phyloP scores from a whole-genome alignment of 2,888 invertebrate genomes.

The Drosophila eohydei region DNA sequence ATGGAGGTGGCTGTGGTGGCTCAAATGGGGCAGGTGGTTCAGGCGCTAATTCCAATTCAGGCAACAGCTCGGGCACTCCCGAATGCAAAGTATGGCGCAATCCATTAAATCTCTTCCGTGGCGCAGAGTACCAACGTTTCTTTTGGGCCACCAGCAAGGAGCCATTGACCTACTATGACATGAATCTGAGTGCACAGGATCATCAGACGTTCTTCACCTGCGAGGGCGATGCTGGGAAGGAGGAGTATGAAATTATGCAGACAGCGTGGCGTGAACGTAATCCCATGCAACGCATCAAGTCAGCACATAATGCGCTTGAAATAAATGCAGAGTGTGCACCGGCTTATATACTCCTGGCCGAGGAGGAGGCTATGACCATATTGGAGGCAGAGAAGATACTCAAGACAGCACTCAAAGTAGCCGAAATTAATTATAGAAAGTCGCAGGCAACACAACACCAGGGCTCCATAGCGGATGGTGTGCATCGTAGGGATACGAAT shows the following conservation, averaged over 20 bases:
- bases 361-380: constrained; percentile 98
- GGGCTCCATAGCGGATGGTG: constrained; percentile 89
- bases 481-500: constrained; percentile 95
- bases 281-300: constrained; percentile 94
- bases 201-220: constrained; percentile 98
- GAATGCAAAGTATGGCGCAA: constrained; percentile 99
- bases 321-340: constrained; percentile 96
- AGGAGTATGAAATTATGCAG: constrained; percentile 97
- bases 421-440: constrained; percentile 91
- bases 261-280: constrained; percentile 98
- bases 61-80: constrained; percentile 77
- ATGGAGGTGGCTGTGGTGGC: constrained; percentile 42
- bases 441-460: constrained; percentile 93
- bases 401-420: constrained; percentile 93
- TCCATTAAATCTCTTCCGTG: constrained; percentile 96
- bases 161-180: constrained; percentile 98
- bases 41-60: constrained; percentile 42
- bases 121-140: constrained; percentile 98
- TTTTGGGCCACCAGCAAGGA: constrained; percentile 96
- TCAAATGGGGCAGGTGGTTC: constrained; percentile 40
- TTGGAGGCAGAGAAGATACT: constrained; percentile 93
- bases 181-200: constrained; percentile 99
- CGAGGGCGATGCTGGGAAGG: constrained; percentile 93
- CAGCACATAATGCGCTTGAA: constrained; percentile 95
- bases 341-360: constrained; percentile 96